Conservation (phyloP, 2,888 invertebrate genomes). For the Dione juno region DNA sequence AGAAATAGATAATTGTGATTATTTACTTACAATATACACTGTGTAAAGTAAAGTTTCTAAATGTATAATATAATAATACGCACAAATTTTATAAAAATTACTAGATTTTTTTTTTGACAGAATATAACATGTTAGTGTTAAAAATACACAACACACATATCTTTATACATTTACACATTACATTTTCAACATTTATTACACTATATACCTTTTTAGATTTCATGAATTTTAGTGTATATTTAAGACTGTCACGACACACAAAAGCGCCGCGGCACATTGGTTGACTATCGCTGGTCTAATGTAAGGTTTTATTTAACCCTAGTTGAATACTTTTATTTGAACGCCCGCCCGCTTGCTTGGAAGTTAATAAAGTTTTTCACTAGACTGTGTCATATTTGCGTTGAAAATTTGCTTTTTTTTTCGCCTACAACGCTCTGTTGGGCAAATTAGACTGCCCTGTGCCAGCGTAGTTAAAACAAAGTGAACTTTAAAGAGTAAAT, state of each 20-base stretch:
- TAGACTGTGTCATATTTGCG: constrained; percentile 32
- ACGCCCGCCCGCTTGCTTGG: constrained; percentile 32
- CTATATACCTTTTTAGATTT: too few relatives aligned
- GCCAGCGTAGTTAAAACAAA: constrained; percentile 16
- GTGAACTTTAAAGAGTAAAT: constrained; percentile 15
- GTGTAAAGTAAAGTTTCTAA: background rate
- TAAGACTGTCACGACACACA: background rate
- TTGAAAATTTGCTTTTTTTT: constrained; percentile 16
- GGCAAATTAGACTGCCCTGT: constrained; percentile 21
- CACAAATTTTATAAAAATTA: too few relatives aligned
- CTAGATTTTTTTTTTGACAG: too few relatives aligned
- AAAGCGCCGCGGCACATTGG: background rate
- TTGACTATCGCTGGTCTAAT: constrained; percentile 12
- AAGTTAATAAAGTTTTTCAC: constrained; percentile 35
- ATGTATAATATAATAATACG: too few relatives aligned
- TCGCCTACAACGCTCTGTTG: constrained; percentile 20
- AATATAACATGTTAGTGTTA: too few relatives aligned
- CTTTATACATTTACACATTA: too few relatives aligned
- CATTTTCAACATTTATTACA: too few relatives aligned
- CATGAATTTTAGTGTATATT: too few relatives aligned
- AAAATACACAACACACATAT: too few relatives aligned
- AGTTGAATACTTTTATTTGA: constrained; percentile 38
- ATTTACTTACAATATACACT: background rate
- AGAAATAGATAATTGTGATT: background rate
- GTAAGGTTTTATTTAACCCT: constrained; percentile 41